phyloP scores from a whole-genome alignment of 2,797 vertebrate species.

The Perodicticus potto region DNA sequence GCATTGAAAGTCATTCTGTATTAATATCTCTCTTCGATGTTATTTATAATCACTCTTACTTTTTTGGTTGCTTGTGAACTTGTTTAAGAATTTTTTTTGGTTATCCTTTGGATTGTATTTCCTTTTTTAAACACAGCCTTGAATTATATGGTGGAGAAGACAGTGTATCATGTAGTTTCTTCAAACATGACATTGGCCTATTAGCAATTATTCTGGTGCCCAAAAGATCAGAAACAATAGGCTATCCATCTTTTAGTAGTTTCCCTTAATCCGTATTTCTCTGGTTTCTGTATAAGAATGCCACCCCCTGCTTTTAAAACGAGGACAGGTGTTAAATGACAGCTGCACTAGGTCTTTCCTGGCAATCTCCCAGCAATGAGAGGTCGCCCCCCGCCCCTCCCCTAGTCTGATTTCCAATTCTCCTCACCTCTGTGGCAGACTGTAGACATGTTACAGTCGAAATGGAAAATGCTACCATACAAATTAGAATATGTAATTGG shows the following conservation, averaged over 20 bases:
- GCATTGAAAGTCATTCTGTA: constrained; percentile 26
- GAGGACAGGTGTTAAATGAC: constrained; percentile 80
- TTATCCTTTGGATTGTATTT: constrained; percentile 41
- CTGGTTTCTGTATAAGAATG: constrained; percentile 82
- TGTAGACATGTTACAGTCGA: not conserved
- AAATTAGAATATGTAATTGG: not conserved
- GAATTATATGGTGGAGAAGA: not conserved
- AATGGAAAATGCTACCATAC: not conserved
- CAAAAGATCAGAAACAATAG: constrained; percentile 75
- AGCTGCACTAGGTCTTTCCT: constrained; percentile 76
- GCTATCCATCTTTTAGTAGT: constrained; percentile 77
- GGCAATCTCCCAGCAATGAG: constrained; percentile 59
- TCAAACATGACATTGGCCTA: constrained; percentile 60
- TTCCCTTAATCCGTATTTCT: constrained; percentile 77
- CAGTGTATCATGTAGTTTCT: constrained; percentile 41
- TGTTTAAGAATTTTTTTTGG: constrained; percentile 21
- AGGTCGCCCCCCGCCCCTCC: not conserved
- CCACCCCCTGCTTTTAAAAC: constrained; percentile 73
- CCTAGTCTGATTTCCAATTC: not conserved
- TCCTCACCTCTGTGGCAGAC: constrained; percentile 57
- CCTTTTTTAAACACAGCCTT: not conserved
- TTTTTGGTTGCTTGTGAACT: constrained; percentile 2
- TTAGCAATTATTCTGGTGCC: constrained; percentile 75
- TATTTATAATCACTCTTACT: not conserved
- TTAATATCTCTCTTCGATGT: not conserved